These are phyloP conservation scores for Oreochromis niloticus DNA, from an alignment of 2,113 vertebrate genomes.

Conservation along the genomic window DNA sequence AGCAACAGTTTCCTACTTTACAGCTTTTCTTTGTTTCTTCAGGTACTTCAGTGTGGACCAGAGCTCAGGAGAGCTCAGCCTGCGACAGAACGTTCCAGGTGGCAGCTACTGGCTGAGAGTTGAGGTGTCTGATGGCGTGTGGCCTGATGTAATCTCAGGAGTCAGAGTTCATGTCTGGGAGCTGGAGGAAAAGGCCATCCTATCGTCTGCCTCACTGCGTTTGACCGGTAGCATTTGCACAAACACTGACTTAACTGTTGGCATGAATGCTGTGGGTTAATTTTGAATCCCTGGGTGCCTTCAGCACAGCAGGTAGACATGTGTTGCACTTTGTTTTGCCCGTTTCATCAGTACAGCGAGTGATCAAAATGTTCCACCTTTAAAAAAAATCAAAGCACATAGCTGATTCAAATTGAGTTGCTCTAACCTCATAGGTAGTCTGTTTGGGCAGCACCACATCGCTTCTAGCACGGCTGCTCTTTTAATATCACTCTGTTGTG, in stretches of 20 bases:
- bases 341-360: neutral
- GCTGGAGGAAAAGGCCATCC: conserved; percentile 76
- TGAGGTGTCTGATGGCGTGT: conserved; percentile 83
- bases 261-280: neutral
- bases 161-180: conserved; percentile 79
- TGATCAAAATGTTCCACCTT: neutral
- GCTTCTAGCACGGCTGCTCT: neutral
- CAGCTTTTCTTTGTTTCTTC: conserved; percentile 1
- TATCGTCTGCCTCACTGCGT: conserved; percentile 78
- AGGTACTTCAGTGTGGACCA: conserved; percentile 84
- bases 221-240: conserved; percentile 70
- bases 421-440: neutral
- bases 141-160: conserved; percentile 81
- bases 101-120: conserved; percentile 80
- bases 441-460: neutral
- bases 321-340: neutral
- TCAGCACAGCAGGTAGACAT: neutral
- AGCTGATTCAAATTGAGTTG: neutral
- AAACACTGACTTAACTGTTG: neutral
- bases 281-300: neutral
- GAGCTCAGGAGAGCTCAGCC: conserved; percentile 76
- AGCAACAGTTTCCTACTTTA: neutral
- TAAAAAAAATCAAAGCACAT: neutral
- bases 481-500: neutral
- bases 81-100: conserved; percentile 71